Evolutionary conservation across 2,113 vertebrate genomes (phyloP), one percentile per base, ranked within the genome.

Genomic region (Rousettus leschenaultii): DNA sequence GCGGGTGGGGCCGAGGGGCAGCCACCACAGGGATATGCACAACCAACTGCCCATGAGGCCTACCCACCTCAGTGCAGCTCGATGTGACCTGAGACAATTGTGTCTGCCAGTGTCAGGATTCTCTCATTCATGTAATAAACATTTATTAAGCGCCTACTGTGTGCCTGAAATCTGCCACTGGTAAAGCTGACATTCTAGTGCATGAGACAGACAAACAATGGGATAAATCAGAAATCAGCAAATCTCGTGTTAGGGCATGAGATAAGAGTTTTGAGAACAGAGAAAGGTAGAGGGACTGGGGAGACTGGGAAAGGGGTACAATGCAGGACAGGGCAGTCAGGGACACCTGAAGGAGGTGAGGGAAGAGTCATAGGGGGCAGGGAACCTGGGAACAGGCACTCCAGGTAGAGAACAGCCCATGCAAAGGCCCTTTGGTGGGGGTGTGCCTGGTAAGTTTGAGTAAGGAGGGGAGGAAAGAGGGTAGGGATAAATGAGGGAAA

Each of bases 381-480:
- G 38, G 30, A 11, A 21, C 53, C 73, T 1, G 7, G 19, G 45
- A 57, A 48, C 1, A 9, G 19, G 24, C 38, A 18, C 30, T 51
- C 43, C 15, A 61, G 85, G 40, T 3, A 40, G 40, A 21, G 51
- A 70, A n/a, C 3, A 45, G 79, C 28, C 26, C 0, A 1, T 2
- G 12, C 30, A 90, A 66, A 79, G 55, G 30, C 26, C 57, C 48
- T 5, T 12, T 19, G 53, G 15, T 3, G 33, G 43, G 19, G 43
- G 11, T 19, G 21, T 7, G 40, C 11, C 45, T 55, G 15, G 9
- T 16, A 30, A 71, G 24, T 55, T 1, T 65, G 83, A 73, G 14
- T 6, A 12, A 68, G 21, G 13, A 14, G 48, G 14, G 7, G 3
- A 0, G 21, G 2, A 4, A 7, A 7, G 3, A 0, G 26, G 1